phyloP scores from a whole-genome alignment of 2,797 vertebrate genomes.

The Sebastes vulpes region DNA sequence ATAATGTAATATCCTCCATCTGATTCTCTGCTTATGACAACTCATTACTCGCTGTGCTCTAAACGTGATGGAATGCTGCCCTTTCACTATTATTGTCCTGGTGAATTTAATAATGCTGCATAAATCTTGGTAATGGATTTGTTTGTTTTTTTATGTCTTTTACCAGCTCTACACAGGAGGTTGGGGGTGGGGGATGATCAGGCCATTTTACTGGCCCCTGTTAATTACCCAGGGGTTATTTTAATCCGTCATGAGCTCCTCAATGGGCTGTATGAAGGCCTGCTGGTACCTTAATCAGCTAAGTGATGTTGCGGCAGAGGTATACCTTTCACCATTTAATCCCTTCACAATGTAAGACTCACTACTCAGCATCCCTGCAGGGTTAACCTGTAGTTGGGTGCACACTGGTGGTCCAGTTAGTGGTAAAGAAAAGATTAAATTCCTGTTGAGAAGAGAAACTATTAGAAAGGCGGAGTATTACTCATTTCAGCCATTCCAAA shows the following conservation, averaged over 20 bases:
- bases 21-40: constrained; percentile 71
- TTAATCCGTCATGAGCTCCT: constrained; percentile 75
- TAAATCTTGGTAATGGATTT: constrained; percentile 81
- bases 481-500: not conserved
- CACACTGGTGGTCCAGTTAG: not conserved
- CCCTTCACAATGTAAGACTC: constrained; percentile 30
- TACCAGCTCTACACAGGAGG: constrained; percentile 43
- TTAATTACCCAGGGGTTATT: constrained; percentile 77
- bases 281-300: constrained; percentile 70
- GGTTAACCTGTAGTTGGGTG: constrained; percentile 20
- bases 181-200: constrained; percentile 36
- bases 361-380: constrained; percentile 14
- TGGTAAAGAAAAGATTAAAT: not conserved
- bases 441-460: not conserved
- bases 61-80: constrained; percentile 76
- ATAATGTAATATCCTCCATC: constrained; percentile 58
- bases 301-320: constrained; percentile 65
- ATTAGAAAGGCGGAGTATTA: not conserved
- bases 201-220: constrained; percentile 57
- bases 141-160: constrained; percentile 76
- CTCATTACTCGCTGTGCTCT: constrained; percentile 65
- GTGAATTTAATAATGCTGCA: constrained; percentile 71
- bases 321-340: constrained; percentile 68
- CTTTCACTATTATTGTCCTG: constrained; percentile 71
- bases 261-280: constrained; percentile 67